Percentiles rank a stretch among this genome's conserved stretches.
phyloP scores from a whole-genome alignment of 2,797 vertebrate genomes.

The Sebastes kiyomatsui region DNA sequence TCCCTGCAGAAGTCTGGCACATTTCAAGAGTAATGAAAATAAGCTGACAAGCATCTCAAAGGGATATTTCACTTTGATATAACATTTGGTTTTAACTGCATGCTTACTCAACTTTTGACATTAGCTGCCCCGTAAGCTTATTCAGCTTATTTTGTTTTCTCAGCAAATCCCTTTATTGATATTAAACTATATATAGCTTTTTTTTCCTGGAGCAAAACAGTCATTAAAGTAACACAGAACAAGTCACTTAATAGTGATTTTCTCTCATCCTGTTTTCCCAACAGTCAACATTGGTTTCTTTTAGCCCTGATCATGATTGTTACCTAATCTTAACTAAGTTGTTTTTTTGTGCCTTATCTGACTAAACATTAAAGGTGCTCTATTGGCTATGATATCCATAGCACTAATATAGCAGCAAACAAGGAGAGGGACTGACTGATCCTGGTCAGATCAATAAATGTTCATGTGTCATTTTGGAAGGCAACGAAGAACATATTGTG shows the following conservation, averaged over 20 bases:
- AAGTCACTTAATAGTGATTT: background rate
- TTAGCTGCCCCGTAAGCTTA: conserved; percentile 6
- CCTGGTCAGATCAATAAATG: background rate
- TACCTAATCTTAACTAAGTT: rapidly evolving
- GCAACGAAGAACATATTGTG: background rate
- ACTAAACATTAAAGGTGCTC: background rate
- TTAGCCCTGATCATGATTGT: background rate
- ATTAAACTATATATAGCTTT: background rate
- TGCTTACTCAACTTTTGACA: conserved; percentile 36
- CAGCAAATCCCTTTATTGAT: conserved; percentile 10
- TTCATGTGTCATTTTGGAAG: background rate
- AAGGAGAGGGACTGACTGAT: background rate
- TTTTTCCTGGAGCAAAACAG: background rate
- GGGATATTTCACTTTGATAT: conserved; percentile 35
- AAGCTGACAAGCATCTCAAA: conserved; percentile 42
- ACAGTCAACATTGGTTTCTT: background rate
- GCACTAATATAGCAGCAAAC: too few relatives aligned
- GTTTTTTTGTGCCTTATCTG: background rate
- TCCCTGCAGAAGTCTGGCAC: conserved; percentile 21
- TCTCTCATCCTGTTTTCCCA: background rate
- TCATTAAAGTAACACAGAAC: background rate
- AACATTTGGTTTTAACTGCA: conserved; percentile 36
- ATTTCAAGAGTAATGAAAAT: conserved; percentile 41
- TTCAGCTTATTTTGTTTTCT: conserved; percentile 2
- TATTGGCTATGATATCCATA: background rate